Conservation (phyloP, 1,140 invertebrate species). For the Goniozus legneri region DNA sequence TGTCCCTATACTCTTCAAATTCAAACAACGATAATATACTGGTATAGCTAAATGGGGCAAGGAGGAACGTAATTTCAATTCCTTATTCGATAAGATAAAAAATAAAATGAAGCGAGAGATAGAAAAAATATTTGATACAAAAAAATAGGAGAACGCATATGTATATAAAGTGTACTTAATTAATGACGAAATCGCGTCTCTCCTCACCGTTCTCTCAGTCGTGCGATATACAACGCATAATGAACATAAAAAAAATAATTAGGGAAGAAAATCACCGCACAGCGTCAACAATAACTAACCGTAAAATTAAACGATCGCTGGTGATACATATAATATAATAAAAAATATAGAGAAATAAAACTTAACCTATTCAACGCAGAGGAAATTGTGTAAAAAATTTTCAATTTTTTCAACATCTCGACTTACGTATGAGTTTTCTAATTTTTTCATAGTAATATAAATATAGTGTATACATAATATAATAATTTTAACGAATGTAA, state of each 20-base stretch:
- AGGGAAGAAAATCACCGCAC: too few species aligned
- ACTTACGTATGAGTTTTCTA: conserved; percentile 12
- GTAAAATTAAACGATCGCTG: background rate
- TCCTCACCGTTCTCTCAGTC: conserved; percentile 28
- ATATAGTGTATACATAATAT: conserved; percentile 28
- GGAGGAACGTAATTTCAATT: conserved; percentile 25
- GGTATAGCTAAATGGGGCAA: conserved; percentile 15
- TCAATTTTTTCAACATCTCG: conserved; percentile 14
- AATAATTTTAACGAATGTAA: conserved; percentile 17
- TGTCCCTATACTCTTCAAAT: conserved; percentile 19
- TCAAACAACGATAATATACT: conserved; percentile 19
- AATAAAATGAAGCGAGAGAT: conserved; percentile 27
- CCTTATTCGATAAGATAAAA: conserved; percentile 19
- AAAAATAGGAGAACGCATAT: conserved; percentile 16
- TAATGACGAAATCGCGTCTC: conserved; percentile 41
- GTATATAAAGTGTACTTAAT: conserved; percentile 40
- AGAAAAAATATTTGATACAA: conserved; percentile 11
- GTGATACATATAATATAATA: conserved; percentile 14
- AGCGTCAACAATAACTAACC: too few species aligned
- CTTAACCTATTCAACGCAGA: conserved; percentile 31
- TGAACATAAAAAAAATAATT: conserved; percentile 17
- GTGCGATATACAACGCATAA: conserved; percentile 16
- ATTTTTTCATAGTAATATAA: conserved; percentile 15
- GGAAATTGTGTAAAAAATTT: background rate
- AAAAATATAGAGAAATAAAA: conserved; percentile 32